Base-by-base conservation (phyloP, 2,888 invertebrate species). In the Heliconius charithonia region DNA sequence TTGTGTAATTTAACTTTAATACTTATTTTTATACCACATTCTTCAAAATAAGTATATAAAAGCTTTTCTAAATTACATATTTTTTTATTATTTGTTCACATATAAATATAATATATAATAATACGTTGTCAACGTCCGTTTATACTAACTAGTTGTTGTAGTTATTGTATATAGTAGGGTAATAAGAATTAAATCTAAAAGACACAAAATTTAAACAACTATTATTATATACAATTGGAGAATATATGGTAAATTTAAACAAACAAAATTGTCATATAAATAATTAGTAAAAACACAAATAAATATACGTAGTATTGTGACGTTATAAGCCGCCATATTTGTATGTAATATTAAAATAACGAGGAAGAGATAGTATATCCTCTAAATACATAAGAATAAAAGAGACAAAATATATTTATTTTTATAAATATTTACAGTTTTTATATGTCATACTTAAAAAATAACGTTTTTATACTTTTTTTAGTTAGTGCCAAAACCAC, bases 41-140 rank as follows among this genome's bases (percentile, higher is more conserved):
- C 22, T 59, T 10, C 59, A 10, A 59, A 59, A 59, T 59, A 59
- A 22, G 10, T n/a, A n/a, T n/a, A 10, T 59, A n/a, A 59, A n/a
- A 59, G 59, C 51, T 19, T 19, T 51, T 6, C 51, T 51, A 7
- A 6, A 51, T 51, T 51, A 22, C 51, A 51, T n/a, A 10, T n/a
- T 59, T 59, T 22, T 10, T 59, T 59, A 59, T 59, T 59, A n/a
- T 59, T 59, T 3, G 3, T n/a, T 59, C 59, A 59, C 19, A 56
- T 45, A 45, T 22, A 22, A 56, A 2, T 22, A 45, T 45, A 45
- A 45, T 45, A 45, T 51, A 51, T 51, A 59, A 78, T 83, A 83
- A 79, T 82, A 85, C 84, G 72, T 83, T 79, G 80, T 72, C 82
- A 82, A 84, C 82, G 82, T 84, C 76, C 79, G 77, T 71, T 76